These are phyloP conservation scores for Vireo griseus DNA, from an alignment of 2,797 vertebrate species.

Conservation along the genomic window DNA sequence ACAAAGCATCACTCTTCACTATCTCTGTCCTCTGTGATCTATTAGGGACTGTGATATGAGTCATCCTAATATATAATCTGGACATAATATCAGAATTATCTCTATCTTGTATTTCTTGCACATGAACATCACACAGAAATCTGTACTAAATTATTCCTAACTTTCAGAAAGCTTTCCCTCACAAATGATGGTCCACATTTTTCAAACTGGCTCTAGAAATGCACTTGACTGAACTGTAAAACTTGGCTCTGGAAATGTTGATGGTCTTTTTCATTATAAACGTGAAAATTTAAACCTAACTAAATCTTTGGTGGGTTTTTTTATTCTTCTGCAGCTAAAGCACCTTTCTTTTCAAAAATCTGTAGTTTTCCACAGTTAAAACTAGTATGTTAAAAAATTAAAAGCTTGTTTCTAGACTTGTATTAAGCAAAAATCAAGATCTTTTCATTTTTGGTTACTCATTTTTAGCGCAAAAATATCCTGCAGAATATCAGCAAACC, in stretches of 20 bases:
- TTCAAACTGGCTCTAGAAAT: background rate
- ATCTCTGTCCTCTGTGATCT: background rate
- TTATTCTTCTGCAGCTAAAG: background rate
- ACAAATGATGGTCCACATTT: background rate
- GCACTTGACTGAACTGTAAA: background rate
- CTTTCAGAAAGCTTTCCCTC: background rate
- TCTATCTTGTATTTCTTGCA: background rate
- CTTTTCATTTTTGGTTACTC: background rate
- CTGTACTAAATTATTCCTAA: background rate
- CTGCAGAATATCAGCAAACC: background rate
- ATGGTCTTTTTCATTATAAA: background rate
- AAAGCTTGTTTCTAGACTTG: background rate
- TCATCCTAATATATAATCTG: conserved; percentile 1
- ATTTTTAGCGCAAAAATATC: background rate
- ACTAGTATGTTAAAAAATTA: background rate
- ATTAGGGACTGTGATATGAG: conserved; percentile 3
- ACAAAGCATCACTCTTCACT: conserved; percentile 42
- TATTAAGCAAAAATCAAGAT: background rate
- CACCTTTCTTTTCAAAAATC: background rate
- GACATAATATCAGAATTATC: conserved; percentile 29
- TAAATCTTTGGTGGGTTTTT: background rate
- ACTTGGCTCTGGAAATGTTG: background rate
- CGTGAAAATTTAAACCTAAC: background rate
- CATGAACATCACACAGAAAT: background rate
- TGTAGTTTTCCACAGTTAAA: background rate